phyloP scores from a whole-genome alignment of 1,140 invertebrate genomes.

The Homalodisca vitripennis region DNA sequence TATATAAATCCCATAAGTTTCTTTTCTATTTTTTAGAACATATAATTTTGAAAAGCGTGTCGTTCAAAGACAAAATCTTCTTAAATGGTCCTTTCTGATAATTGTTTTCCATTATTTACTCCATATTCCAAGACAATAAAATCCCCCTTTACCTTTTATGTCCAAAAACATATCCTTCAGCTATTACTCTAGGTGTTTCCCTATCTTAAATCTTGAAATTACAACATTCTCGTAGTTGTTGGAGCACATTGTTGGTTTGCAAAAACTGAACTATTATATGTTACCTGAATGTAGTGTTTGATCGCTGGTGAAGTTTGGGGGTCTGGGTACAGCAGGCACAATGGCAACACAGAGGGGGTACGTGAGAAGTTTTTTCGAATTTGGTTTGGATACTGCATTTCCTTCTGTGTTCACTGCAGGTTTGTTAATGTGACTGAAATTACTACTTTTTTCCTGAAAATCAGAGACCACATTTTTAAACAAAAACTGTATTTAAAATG shows the following conservation, averaged over 20 bases:
- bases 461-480: no score
- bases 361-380: conserved; percentile 20
- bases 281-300: conserved; percentile 26
- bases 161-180: conserved; percentile 11
- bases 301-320: conserved; percentile 33
- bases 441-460: conserved; percentile 3
- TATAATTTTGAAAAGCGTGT: no score
- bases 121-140: not conserved
- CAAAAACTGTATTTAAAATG: conserved; percentile 1
- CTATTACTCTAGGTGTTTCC: no score
- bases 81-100: no score
- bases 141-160: no score
- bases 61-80: no score
- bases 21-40: no score
- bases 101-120: not conserved
- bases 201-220: no score
- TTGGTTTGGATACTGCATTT: conserved; percentile 5
- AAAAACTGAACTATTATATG: no score
- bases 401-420: not conserved
- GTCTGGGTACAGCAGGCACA: conserved; percentile 33
- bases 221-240: no score
- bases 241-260: conserved; percentile 24
- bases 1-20: no score
- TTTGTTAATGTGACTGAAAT: not conserved
- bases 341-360: conserved; percentile 30